These are phyloP conservation scores for Stichopus chloronotus DNA, from an alignment of 35 echinoderm and acorn worm genomes.

Conservation along the genomic window DNA sequence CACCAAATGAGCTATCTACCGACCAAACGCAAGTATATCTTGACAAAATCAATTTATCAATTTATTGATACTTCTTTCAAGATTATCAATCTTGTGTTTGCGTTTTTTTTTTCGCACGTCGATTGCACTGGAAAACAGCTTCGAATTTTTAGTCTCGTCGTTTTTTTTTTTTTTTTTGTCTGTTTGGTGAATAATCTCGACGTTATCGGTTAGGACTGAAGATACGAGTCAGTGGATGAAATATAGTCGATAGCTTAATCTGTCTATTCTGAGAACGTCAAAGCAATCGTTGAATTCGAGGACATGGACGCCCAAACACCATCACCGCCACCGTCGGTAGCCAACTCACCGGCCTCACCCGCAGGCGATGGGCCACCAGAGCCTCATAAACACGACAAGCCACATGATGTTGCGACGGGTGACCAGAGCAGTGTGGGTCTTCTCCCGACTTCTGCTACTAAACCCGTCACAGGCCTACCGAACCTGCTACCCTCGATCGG, in stretches of 20 bases:
- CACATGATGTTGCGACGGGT: background rate
- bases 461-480: background rate
- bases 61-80: background rate
- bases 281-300: background rate
- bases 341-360: background rate
- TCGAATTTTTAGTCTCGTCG: too few relatives aligned
- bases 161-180: background rate
- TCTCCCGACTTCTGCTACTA: background rate
- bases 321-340: constrained; percentile 13
- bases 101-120: background rate
- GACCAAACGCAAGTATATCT: background rate
- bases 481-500: constrained; percentile 41
- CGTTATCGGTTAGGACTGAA: background rate
- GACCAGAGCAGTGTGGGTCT: constrained; percentile 1
- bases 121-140: too few relatives aligned
- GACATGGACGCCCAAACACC: constrained; percentile 22
- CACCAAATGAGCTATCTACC: background rate
- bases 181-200: background rate
- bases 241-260: background rate
- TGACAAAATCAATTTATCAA: background rate
- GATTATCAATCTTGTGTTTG: background rate
- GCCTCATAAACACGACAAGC: constrained; percentile 5
- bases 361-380: background rate
- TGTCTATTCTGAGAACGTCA: background rate
- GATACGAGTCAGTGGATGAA: background rate